These are phyloP conservation scores for Drosophila ezoana DNA, from an alignment of 2,888 invertebrate species.

Conservation along the genomic window DNA sequence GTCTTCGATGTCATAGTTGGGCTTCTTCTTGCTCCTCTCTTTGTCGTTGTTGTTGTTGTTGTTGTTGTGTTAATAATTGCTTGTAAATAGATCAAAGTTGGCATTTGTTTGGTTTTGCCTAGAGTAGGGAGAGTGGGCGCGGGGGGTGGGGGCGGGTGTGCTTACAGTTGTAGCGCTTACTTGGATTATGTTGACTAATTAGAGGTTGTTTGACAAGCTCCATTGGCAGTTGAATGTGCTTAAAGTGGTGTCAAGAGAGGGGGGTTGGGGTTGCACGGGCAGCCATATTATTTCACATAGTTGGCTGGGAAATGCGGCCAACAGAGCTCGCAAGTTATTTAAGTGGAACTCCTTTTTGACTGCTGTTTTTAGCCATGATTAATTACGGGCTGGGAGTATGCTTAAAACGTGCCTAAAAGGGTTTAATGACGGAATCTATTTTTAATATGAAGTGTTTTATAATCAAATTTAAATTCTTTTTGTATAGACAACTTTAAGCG, in stretches of 20 bases:
- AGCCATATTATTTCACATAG: background rate
- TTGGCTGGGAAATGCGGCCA: too few relatives aligned
- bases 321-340: constrained; percentile 1
- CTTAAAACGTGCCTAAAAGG: background rate
- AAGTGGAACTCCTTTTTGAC: background rate
- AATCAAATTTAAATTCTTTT: too few relatives aligned
- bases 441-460: too few relatives aligned
- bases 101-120: constrained; percentile 56
- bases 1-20: constrained; percentile 15
- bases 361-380: background rate
- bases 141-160: background rate
- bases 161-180: constrained; percentile 22
- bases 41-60: constrained; percentile 27
- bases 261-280: background rate
- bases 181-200: constrained; percentile 74
- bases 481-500: too few relatives aligned
- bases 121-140: constrained; percentile 1
- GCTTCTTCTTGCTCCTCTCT: too few relatives aligned
- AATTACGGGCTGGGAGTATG: constrained; percentile 1
- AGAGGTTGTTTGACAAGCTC: constrained; percentile 59
- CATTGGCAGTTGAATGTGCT: constrained; percentile 44
- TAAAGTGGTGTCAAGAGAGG: background rate
- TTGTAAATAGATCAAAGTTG: constrained; percentile 78
- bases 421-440: background rate
- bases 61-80: constrained; percentile 71